Base-by-base conservation (phyloP, 2,797 vertebrate species). In the Spea hammondii region DNA sequence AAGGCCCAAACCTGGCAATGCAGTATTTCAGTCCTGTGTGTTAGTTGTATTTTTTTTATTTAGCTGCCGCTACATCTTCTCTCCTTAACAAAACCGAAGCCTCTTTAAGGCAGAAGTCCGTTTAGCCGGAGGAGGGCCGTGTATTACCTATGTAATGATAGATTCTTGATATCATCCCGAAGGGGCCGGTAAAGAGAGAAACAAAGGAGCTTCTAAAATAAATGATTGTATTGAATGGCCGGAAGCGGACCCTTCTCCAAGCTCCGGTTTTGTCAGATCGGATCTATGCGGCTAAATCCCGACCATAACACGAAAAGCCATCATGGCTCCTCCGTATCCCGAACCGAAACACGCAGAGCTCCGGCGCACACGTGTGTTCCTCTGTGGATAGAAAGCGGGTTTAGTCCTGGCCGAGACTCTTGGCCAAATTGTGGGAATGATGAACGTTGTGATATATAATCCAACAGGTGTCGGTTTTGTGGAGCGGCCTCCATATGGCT, bases 381-480 rank as follows among this genome's bases (percentile, higher is more conserved):
- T 68, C 47, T 72, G 70, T 55, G 79, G 46, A 77, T 72, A 54
- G 8, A 57, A 53, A 45, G 57, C 57, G 12, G 1, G 53, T 60
- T 72, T 50, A 51, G 5, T 47, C 1, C 54, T 4, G 60, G 59
- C 67, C 64, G 14, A n/a, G 57, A 46, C 47, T 53, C 45, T 47
- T 45, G 72, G 50, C 65, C 44, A 60, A 68, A 47, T 54, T 17
- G 53, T 57, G 46, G 14, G 47, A 66, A 68, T 77, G 86, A 79
- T 70, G 80, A 84, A 64, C 86, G 76, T 86, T 83, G 86, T 0
- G 82, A 74, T 88, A 89, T 90, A 88, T 84, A 90, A 84, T 83
- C 83, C 87, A 87, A 91, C 91, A 93, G 92, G 91, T 93, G 93
- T 87, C 88, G 48, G 82, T 83, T 75, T 53, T 70, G 83, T 77